A percentile compares a stretch with the other conserved stretches of the same genome.
phyloP scores from a whole-genome alignment of 2,888 invertebrate species.

The Frankliniella fusca region DNA sequence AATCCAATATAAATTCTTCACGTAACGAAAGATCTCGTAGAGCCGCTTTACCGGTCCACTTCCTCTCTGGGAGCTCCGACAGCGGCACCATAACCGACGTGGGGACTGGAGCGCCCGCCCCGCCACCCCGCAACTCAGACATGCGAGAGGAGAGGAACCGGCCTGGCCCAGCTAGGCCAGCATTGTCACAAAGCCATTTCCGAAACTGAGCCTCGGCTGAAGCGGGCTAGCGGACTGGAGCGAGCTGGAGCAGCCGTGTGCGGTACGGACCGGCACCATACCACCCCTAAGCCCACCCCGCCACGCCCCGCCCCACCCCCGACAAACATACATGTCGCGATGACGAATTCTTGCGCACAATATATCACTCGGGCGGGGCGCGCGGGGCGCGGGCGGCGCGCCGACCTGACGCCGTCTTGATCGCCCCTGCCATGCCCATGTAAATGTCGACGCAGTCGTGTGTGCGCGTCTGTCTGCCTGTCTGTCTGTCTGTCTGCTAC shows the following conservation, averaged over 20 bases:
- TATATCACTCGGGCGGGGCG: background rate
- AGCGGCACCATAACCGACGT: no score
- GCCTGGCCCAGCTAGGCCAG: background rate
- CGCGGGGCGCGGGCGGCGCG: no score
- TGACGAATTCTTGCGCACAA: background rate
- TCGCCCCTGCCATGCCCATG: background rate
- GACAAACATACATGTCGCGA: background rate
- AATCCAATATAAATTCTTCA: no score
- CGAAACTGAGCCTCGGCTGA: background rate
- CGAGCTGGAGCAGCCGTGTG: conserved; percentile 1
- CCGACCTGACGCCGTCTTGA: background rate
- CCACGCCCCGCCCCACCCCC: background rate
- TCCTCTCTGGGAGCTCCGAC: no score
- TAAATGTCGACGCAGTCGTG: background rate
- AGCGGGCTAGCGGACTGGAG: background rate
- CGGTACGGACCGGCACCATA: no score
- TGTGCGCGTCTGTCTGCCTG: background rate
- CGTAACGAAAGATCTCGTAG: no score
- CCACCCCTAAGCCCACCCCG: background rate
- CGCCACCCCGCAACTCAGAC: no score
- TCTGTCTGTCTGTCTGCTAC: background rate
- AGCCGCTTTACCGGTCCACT: no score
- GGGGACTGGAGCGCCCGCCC: no score
- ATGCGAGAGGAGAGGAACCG: no score
- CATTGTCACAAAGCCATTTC: background rate